Evolutionary conservation across 2,888 invertebrate genomes (phyloP).

Genomic region (Callyntrura sp.): DNA sequence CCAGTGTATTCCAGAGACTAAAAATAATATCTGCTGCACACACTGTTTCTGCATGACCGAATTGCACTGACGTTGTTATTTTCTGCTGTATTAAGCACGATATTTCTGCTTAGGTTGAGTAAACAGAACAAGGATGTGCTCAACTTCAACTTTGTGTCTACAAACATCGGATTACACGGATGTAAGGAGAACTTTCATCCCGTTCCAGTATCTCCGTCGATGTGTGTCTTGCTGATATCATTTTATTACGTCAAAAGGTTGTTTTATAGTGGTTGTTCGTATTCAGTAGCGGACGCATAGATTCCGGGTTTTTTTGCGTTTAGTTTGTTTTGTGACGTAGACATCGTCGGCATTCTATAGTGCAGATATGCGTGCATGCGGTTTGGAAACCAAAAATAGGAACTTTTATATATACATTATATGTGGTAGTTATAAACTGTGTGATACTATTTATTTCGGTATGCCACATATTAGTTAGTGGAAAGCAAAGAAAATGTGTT

Average conservation of each 20-base stretch:
- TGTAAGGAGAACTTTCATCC: conserved; percentile 12
- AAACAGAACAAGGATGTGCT: conserved; percentile 42
- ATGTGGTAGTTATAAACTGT: not conserved
- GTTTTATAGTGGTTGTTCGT: not conserved
- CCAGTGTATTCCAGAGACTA: too few relatives aligned
- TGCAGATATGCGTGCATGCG: not conserved
- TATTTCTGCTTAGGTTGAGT: conserved; percentile 23
- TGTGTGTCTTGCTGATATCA: not conserved
- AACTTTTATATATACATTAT: not conserved
- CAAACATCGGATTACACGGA: conserved; percentile 24
- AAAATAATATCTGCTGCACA: too few relatives aligned
- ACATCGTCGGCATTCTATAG: not conserved
- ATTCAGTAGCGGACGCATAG: not conserved
- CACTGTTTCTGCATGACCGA: too few relatives aligned
- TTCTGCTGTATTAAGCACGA: not conserved
- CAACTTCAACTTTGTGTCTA: not conserved
- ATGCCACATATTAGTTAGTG: not conserved
- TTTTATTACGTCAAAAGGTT: conserved; percentile 1
- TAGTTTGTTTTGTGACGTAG: not conserved
- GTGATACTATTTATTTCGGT: not conserved
- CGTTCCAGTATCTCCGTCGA: not conserved
- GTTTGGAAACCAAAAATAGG: conserved; percentile 10
- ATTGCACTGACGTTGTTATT: not conserved
- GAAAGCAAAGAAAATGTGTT: conserved; percentile 5
- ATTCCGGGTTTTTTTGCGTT: not conserved